Evolutionary conservation across 2,113 vertebrate genomes (phyloP), one percentile per base, ranked within the genome.

Genomic region (Istiophorus platypterus): DNA sequence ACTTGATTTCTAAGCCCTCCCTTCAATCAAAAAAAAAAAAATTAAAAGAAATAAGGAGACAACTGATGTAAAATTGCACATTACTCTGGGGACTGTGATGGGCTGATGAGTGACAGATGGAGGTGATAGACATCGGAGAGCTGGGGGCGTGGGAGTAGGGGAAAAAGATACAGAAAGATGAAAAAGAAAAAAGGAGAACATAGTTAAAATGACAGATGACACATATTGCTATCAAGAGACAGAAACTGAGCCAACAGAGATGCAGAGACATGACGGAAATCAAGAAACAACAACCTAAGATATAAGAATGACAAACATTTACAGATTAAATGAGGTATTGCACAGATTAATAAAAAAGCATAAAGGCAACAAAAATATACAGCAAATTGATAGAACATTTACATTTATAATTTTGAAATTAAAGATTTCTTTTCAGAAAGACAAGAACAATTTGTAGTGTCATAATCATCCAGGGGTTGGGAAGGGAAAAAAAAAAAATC

Each of bases 301-400:
- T 94, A 89, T 88, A 95, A 95, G 72, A 94, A 94, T 92, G 95
- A 97, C 94, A 96, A 96, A 97, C 94, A 93, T 95, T 96, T 96
- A 96, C 96, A 97, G 96, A 96, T 96, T 96, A 96, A 96, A 97
- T 97, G 97, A 99, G 97, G 96, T 99, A 99, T 99, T 98, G 97
- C 97, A 99, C 97, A 97, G 97, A 98, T 97, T 96, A 97, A 97
- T 96, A 88, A 90, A 80, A 95, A 89, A 95, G 95, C 96, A 96
- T 88, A 81, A 97, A 98, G 96, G 97, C 97, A 98, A 99, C 96
- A 97, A 97, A 98, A 97, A 97, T 96, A 97, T 97, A 98, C 97
- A 99, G 95, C 95, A 97, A 97, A 96, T 95, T 95, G 95, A 95
- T 95, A 97, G 95, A 97, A 96, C 96, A 97, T 97, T 97, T 97